Conservation (phyloP, 2,797 vertebrate genomes). For the Cynodonichthys magdalenae region DNA sequence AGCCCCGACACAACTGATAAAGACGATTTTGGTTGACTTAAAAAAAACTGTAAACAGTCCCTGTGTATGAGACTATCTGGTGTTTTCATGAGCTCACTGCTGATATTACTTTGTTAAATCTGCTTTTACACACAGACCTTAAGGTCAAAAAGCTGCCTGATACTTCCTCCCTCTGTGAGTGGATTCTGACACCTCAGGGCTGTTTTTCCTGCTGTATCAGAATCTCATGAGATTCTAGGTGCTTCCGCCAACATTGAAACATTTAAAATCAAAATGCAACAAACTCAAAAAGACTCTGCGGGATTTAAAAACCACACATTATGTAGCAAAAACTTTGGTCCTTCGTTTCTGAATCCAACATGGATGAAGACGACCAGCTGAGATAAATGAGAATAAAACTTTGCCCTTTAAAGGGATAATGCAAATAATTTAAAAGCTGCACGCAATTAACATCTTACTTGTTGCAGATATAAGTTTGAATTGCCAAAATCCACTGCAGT, state of each 20-base stretch:
- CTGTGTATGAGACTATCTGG: constrained; percentile 16
- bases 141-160: constrained; percentile 52
- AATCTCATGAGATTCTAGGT: not conserved
- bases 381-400: constrained; percentile 15
- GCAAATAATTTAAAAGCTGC: no score
- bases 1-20: constrained; percentile 54
- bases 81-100: constrained; percentile 57
- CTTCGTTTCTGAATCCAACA: constrained; percentile 42
- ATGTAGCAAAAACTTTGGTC: constrained; percentile 47
- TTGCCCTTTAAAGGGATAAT: constrained; percentile 9
- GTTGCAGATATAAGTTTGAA: no score
- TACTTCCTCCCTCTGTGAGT: constrained; percentile 54
- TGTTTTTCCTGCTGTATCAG: constrained; percentile 36
- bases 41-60: not conserved
- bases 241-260: not conserved
- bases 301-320: no score
- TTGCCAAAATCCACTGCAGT: no score
- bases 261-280: not conserved
- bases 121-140: constrained; percentile 26
- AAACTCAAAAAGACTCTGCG: not conserved
- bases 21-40: constrained; percentile 8
- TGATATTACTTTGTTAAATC: constrained; percentile 30
- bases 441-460: no score
- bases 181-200: constrained; percentile 53
- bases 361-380: constrained; percentile 72